Conservation (phyloP, 1,140 invertebrate species). For the Laodelphax striatellus region DNA sequence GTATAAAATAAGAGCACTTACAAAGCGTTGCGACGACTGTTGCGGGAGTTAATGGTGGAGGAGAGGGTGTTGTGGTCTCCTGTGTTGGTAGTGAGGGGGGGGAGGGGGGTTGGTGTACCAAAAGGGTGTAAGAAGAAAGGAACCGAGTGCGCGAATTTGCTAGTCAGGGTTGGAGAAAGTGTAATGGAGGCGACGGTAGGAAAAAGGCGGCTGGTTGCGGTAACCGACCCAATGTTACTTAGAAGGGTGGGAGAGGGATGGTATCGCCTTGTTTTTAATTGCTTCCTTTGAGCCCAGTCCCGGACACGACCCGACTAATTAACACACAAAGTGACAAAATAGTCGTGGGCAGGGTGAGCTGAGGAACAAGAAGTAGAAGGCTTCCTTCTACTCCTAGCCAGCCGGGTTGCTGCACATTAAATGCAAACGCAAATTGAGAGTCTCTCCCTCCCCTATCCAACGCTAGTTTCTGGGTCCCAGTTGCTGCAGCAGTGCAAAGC, state of each 20-base stretch:
- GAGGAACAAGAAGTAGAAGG: not conserved
- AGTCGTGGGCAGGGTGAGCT: not conserved
- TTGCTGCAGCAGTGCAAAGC: too few species aligned
- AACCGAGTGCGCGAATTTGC: too few species aligned
- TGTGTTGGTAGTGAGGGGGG: too few species aligned
- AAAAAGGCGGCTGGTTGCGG: not conserved
- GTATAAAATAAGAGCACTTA: too few species aligned
- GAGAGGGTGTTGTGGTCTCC: too few species aligned
- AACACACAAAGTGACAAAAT: slow-evolving; percentile 4
- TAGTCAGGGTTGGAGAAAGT: not conserved
- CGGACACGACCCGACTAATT: slow-evolving; percentile 1
- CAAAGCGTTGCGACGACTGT: too few species aligned
- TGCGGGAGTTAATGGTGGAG: too few species aligned
- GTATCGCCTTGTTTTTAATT: slow-evolving; percentile 3
- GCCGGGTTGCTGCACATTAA: not conserved
- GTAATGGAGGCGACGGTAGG: not conserved
- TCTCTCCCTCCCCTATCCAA: not conserved
- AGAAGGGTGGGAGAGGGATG: not conserved
- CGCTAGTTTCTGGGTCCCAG: too few species aligned
- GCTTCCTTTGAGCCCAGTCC: slow-evolving; percentile 1
- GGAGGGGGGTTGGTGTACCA: too few species aligned
- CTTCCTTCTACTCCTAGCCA: too few species aligned
- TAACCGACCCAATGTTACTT: not conserved
- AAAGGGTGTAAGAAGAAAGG: too few species aligned
- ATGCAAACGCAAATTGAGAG: not conserved